Base-by-base conservation (phyloP, 1,140 invertebrate species). In the Colletes latitarsis region DNA sequence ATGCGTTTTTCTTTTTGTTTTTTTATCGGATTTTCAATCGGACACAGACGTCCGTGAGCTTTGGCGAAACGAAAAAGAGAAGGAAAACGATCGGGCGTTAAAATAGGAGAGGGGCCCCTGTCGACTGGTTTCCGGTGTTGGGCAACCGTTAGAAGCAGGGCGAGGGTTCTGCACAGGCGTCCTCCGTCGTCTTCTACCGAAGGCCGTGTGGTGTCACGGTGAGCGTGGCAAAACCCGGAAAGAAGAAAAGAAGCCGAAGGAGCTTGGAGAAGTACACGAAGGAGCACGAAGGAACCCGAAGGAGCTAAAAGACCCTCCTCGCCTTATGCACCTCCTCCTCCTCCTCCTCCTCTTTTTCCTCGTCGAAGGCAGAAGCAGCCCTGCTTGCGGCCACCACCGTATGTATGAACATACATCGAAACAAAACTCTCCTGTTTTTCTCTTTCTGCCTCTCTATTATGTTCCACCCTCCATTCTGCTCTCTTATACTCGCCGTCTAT, bases 231-330 rank as follows among this genome's bases (percentile, higher is more conserved):
- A 74, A 83, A 83, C 58, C 84, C 58, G 81, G 76, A 85, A 68
- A 77, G 64, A 78, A 82, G 83, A 86, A 86, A 80, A 82, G 84
- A 86, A 86, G 69, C 62, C 83, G 74, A 86, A 66, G 80, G 66
- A 85, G 83, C 79, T 70, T 82, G 83, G 70, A 85, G 80, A 53
- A 85, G 58, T 64, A 85, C n/a, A n/a, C 83, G 84, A 82, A 74
- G 78, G 76, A 67, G 60, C 72, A 82, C 74, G 84, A 82, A 84
- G 75, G 71, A 82, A 43, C 74, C 74, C 82, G 75, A 82, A 79
- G 77, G 86, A 84, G 77, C 72, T 71, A 55, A 67, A 75, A 81
- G 76, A 70, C 46, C 49, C 69, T 64, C 58, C 60, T 53, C 46
- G 30, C 30, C 30, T 30, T 2, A 30, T 30, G 30, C 30, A 19